phyloP scores from a whole-genome alignment of 1,140 invertebrate species.

The Episyrphus balteatus region DNA sequence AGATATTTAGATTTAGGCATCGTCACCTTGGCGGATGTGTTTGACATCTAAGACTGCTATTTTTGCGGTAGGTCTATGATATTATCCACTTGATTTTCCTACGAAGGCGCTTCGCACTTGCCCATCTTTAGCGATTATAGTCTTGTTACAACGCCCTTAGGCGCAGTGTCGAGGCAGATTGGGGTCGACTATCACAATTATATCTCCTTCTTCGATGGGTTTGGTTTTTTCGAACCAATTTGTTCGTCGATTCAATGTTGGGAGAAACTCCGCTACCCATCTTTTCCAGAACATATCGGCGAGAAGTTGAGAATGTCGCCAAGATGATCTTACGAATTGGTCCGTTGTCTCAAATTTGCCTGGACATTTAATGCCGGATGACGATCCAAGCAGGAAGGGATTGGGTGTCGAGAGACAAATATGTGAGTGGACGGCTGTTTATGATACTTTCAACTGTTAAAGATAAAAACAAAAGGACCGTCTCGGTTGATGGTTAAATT shows the following conservation, averaged over 20 bases:
- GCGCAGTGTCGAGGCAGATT: background rate
- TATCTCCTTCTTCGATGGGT: background rate
- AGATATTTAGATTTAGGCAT: too few species aligned
- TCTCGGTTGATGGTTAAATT: too few species aligned
- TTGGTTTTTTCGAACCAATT: background rate
- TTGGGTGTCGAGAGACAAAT: conserved; percentile 1
- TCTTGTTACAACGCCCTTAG: too few species aligned
- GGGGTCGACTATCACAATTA: background rate
- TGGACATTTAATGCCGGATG: background rate
- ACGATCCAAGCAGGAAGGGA: conserved; percentile 5
- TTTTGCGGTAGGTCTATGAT: too few species aligned
- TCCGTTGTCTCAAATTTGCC: background rate
- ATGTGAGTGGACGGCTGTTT: conserved; percentile 9
- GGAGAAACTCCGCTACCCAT: background rate
- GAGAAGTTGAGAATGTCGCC: background rate
- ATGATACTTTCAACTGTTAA: conserved; percentile 10
- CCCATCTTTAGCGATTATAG: too few species aligned
- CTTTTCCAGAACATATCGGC: background rate
- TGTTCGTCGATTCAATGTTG: background rate
- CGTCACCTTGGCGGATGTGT: too few species aligned
- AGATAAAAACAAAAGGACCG: too few species aligned
- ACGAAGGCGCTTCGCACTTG: too few species aligned
- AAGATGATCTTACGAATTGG: background rate
- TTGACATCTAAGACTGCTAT: background rate
- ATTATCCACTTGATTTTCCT: too few species aligned